Evolutionary conservation across 2,888 invertebrate species (phyloP), one percentile per base, ranked within the genome.

Genomic region (Catocala nupta): DNA sequence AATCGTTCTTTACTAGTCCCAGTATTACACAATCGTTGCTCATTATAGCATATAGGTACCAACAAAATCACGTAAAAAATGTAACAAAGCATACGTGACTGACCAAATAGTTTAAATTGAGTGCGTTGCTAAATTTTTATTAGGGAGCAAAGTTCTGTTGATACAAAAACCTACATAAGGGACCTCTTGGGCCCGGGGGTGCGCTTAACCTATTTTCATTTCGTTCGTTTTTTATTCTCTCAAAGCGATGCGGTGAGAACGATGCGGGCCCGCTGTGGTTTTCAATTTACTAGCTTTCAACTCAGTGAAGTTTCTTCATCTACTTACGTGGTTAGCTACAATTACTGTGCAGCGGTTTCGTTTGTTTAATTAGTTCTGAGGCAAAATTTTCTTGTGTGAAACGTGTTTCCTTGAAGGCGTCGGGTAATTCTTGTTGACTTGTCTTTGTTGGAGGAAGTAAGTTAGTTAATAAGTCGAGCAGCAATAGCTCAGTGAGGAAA

Each of bases 161-260:
- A 86, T 87, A 86, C 85, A 84, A 85, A 88, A 87, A 85, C 82
- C 83, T 77, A 80, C 84, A 81, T 78, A 75, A 73, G 72, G 81
- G 80, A 72, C 83, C 79, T 84, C 78, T 74, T 73, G 73, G 68
- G 80, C 87, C 84, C 89, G 63, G 70, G 86, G 87, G 90, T 74
- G 77, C 86, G 83, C 86, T 90, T 90, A 90, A 89, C 90, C 90
- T 86, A 90, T 90, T 90, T 90, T 87, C 89, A 83, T 87, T 88
- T 88, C 78, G 82, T 82, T 80, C 78, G 81, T 86, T 83, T 87
- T 90, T 88, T 89, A 88, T 88, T 86, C 84, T 81, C 73, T 77
- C 70, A 73, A 71, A 77, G 78, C 75, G 77, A 78, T 81, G 81
- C 77, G 77, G 79, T 79, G 78, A 75, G 79, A 73, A 79, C 80